phyloP scores from a whole-genome alignment of 2,888 invertebrate species.

The Nebria brevicollis region DNA sequence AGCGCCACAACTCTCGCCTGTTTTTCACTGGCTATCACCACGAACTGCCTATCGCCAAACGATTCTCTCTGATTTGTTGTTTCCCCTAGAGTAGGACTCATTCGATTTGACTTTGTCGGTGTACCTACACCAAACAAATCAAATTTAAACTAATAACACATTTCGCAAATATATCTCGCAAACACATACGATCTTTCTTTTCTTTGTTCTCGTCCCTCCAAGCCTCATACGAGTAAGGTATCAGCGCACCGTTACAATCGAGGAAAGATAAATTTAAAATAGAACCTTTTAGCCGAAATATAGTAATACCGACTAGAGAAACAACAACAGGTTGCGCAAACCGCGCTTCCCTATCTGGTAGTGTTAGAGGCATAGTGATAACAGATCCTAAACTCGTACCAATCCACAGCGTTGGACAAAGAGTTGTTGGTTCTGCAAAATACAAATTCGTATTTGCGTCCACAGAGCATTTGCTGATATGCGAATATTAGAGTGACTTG shows the following conservation, averaged over 20 bases:
- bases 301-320: slow-evolving; percentile 93
- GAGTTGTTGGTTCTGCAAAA: slow-evolving; percentile 78
- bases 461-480: background rate
- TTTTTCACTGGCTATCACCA: slow-evolving; percentile 93
- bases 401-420: slow-evolving; percentile 94
- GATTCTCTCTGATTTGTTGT: slow-evolving; percentile 59
- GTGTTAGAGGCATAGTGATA: slow-evolving; percentile 89
- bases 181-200: slow-evolving; percentile 60
- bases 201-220: slow-evolving; percentile 91
- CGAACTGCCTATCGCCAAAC: slow-evolving; percentile 87
- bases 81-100: slow-evolving; percentile 78
- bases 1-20: slow-evolving; percentile 93
- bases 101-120: slow-evolving; percentile 77
- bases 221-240: slow-evolving; percentile 89
- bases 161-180: slow-evolving; percentile 20
- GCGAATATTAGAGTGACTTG: too few species aligned
- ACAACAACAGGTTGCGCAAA: slow-evolving; percentile 88
- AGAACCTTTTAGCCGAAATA: slow-evolving; percentile 95
- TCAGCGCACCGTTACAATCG: slow-evolving; percentile 92
- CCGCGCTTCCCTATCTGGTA: slow-evolving; percentile 81
- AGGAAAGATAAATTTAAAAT: slow-evolving; percentile 95
- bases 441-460: background rate
- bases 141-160: slow-evolving; percentile 15
- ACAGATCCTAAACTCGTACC: slow-evolving; percentile 97
- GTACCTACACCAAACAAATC: slow-evolving; percentile 62